Percentiles rank a stretch among this genome's conserved stretches.
Evolutionary conservation across 2,888 invertebrate species (phyloP).

Genomic region (Drepana falcataria): DNA sequence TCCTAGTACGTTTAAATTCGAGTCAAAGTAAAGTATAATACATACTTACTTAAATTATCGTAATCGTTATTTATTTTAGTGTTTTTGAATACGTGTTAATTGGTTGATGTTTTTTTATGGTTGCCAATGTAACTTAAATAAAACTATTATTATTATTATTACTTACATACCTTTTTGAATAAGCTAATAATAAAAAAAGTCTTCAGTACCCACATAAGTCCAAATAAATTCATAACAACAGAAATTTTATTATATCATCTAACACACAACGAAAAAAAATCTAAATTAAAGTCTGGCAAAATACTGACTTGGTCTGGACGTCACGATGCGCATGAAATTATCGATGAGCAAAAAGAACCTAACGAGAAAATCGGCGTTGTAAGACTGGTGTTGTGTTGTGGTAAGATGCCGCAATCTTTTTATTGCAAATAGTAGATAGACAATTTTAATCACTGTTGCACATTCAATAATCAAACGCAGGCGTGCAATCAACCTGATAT

Average conservation of each 20-base stretch:
- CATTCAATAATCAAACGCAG: not conserved
- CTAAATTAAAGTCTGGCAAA: conserved; percentile 17
- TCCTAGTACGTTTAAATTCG: too few relatives aligned
- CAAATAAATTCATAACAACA: too few relatives aligned
- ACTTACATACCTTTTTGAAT: too few relatives aligned
- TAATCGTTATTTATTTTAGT: too few relatives aligned
- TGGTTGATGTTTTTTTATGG: too few relatives aligned
- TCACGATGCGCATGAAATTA: conserved; percentile 34
- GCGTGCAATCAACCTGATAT: not conserved
- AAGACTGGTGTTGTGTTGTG: conserved; percentile 26
- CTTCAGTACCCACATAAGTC: too few relatives aligned
- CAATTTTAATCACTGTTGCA: not conserved
- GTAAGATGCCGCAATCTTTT: conserved; percentile 24
- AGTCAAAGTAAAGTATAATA: too few relatives aligned
- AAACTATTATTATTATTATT: too few relatives aligned
- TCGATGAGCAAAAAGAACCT: conserved; percentile 30
- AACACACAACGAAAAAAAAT: conserved; percentile 18
- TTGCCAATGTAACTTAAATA: too few relatives aligned
- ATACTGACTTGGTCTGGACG: conserved; percentile 10
- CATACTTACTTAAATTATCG: too few relatives aligned
- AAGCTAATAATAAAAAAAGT: too few relatives aligned
- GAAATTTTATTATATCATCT: conserved; percentile 10
- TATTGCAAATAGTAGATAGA: conserved; percentile 9
- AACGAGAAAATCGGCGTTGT: conserved; percentile 23
- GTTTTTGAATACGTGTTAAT: too few relatives aligned